Evolutionary conservation across 1,140 invertebrate species (phyloP).

Genomic region (Teleogryllus occipitalis): DNA sequence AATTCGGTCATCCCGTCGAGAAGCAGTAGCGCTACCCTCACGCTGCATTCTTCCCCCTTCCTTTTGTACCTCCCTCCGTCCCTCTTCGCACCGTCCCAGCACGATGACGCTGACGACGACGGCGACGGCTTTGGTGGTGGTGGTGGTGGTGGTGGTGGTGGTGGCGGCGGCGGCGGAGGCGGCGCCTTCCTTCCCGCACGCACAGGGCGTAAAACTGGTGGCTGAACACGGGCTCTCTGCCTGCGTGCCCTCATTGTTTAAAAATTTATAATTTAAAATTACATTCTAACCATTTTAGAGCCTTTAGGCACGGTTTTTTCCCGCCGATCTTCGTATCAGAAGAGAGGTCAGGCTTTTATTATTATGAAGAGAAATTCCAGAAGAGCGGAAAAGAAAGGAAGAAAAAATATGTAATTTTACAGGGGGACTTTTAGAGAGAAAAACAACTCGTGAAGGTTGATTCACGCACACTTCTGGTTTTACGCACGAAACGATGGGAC

Average conservation of each 20-base stretch:
- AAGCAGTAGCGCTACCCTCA: no score
- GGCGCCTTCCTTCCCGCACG: no score
- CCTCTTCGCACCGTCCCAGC: no score
- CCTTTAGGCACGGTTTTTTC: background rate
- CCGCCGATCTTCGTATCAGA: background rate
- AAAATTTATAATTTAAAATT: conserved; percentile 3
- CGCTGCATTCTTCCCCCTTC: no score
- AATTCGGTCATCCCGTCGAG: no score
- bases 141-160: no score
- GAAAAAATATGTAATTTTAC: background rate
- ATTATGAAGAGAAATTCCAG: conserved; percentile 1
- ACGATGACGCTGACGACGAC: no score
- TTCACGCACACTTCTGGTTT: conserved; percentile 3
- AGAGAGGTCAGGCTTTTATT: background rate
- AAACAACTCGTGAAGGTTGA: background rate
- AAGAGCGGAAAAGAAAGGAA: background rate
- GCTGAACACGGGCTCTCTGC: no score
- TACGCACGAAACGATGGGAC: background rate
- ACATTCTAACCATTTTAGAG: background rate
- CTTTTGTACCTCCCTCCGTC: no score
- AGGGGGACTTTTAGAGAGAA: background rate
- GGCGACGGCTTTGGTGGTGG: no score
- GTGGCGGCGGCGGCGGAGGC: no score
- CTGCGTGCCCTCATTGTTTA: conserved; percentile 3
- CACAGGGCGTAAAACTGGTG: no score